Evolutionary conservation across 92 coral and sea anemone species (phyloP).

Genomic region (Parazoanthus darwini): DNA sequence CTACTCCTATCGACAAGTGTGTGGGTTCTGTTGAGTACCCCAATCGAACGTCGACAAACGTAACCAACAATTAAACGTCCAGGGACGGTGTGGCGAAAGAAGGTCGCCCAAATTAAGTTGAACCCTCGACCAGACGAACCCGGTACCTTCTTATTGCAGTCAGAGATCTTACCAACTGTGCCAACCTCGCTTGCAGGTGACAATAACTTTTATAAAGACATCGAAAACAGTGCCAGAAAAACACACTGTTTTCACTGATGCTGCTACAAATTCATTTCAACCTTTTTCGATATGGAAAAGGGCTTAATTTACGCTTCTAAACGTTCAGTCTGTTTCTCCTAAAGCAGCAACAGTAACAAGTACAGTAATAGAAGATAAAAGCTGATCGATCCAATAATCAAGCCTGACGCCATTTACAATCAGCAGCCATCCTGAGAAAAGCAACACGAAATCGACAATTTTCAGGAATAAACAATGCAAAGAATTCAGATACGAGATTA

Average conservation of each 20-base stretch:
- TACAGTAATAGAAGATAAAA: not conserved
- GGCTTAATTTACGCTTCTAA: not conserved
- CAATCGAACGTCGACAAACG: too few species aligned
- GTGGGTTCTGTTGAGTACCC: too few species aligned
- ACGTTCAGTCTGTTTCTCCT: not conserved
- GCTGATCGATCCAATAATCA: not conserved
- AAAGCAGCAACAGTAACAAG: not conserved
- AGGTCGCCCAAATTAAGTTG: too few species aligned
- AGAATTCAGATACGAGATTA: too few species aligned
- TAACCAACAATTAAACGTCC: too few species aligned
- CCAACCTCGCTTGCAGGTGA: not conserved
- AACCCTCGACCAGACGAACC: too few species aligned
- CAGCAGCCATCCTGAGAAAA: not conserved
- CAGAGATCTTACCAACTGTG: too few species aligned
- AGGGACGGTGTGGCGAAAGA: too few species aligned
- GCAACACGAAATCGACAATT: too few species aligned
- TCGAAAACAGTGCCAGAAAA: not conserved
- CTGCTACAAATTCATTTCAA: not conserved
- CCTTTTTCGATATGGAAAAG: not conserved
- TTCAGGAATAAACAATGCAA: not conserved
- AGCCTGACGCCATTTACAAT: not conserved
- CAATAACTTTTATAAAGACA: too few species aligned
- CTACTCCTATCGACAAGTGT: too few species aligned
- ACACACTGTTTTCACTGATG: not conserved
- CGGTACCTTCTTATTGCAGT: too few species aligned